Evolutionary conservation across 2,888 invertebrate species (phyloP).

Genomic region (Tipula lateralis): DNA sequence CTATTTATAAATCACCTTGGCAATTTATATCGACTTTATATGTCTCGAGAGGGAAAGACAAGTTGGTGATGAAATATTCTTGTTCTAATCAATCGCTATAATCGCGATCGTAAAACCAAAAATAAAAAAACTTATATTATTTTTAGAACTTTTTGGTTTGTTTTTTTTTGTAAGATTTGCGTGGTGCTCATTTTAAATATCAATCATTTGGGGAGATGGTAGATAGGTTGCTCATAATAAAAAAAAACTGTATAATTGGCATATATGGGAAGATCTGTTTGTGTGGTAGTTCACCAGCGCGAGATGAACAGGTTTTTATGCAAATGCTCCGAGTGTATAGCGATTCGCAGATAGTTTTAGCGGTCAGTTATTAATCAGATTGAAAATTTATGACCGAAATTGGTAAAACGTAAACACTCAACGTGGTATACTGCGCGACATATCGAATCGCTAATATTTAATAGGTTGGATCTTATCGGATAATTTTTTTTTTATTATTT

Average conservation of each 20-base stretch:
- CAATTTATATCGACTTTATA: neutral
- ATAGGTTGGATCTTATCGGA: conserved; percentile 1
- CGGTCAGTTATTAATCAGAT: neutral
- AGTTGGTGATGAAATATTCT: neutral
- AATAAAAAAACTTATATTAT: neutral
- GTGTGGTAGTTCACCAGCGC: neutral
- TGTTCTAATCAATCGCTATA: conserved; percentile 11
- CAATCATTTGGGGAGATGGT: neutral
- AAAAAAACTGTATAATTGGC: neutral
- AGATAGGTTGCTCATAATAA: neutral
- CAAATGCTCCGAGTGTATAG: neutral
- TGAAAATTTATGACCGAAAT: neutral
- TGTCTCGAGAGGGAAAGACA: neutral
- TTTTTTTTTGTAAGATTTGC: neutral
- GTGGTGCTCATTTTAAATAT: neutral
- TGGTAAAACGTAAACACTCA: neutral
- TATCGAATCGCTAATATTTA: neutral
- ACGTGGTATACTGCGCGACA: neutral
- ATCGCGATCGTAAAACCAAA: conserved; percentile 11
- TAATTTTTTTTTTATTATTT: neutral
- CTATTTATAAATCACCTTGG: neutral
- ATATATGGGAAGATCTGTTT: neutral
- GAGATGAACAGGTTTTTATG: conserved; percentile 11
- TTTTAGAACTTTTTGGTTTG: neutral
- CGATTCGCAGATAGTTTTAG: neutral